A percentile compares a stretch with the other conserved stretches of the same genome.
Conservation (phyloP, 1,140 invertebrate species). For the Zaprionus lachaisei region DNA sequence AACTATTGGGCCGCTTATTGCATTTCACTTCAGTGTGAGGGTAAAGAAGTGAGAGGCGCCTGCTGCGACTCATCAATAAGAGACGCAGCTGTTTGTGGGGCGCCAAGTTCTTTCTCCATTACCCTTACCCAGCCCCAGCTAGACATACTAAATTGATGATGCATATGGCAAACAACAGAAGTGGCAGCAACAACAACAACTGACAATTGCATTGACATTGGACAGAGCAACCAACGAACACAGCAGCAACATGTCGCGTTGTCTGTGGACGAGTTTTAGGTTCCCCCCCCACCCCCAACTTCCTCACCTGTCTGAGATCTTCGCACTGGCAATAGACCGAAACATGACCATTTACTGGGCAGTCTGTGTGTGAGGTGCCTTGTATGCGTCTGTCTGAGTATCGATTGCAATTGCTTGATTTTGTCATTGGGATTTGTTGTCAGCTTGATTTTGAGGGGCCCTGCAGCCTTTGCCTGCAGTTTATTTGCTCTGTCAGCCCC, state of each 20-base stretch:
- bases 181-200: conserved; percentile 17
- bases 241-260: conserved; percentile 50
- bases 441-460: conserved; percentile 72
- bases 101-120: conserved; percentile 1
- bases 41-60: neutral
- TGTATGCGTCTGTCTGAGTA: conserved; percentile 29
- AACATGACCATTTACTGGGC: conserved; percentile 75
- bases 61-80: conserved; percentile 69
- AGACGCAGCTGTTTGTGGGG: conserved; percentile 43
- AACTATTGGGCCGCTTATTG: conserved; percentile 70
- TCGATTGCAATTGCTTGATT: conserved; percentile 81
- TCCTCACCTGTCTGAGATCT: conserved; percentile 16
- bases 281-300: neutral
- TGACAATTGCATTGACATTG: conserved; percentile 80
- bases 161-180: conserved; percentile 70
- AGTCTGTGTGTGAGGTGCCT: conserved; percentile 1
- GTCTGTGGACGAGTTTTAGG: conserved; percentile 26
- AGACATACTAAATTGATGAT: conserved; percentile 71
- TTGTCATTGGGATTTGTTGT: conserved; percentile 82
- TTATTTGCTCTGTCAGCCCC: conserved; percentile 56
- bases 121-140: conserved; percentile 10
- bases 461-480: conserved; percentile 38
- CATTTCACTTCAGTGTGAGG: conserved; percentile 47
- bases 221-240: conserved; percentile 53
- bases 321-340: conserved; percentile 65